Evolutionary conservation across 2,113 vertebrate genomes (phyloP).

Genomic region (Montifringilla adamsi): DNA sequence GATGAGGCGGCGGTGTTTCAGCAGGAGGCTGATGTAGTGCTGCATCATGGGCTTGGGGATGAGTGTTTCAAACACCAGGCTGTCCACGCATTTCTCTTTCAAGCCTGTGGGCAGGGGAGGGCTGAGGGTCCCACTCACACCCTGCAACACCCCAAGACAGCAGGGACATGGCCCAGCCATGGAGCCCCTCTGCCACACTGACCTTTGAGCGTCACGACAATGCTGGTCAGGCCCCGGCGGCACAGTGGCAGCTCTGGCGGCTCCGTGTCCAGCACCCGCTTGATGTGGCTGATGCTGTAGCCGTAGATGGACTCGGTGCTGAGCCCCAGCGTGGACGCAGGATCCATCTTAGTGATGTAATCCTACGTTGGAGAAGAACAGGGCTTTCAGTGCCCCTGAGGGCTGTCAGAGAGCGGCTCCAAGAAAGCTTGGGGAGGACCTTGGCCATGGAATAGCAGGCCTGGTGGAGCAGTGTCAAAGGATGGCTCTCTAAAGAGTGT

Average conservation of each 20-base stretch:
- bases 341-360: conserved; percentile 90
- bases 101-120: conserved; percentile 74
- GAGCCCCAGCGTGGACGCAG: conserved; percentile 86
- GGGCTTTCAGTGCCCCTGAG: neutral
- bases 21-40: conserved; percentile 92
- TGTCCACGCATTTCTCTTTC: conserved; percentile 90
- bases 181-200: neutral
- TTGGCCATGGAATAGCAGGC: neutral
- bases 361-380: conserved; percentile 71
- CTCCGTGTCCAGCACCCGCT: conserved; percentile 81
- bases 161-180: accelerated
- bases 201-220: conserved; percentile 89
- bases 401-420: neutral
- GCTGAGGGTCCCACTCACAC: neutral
- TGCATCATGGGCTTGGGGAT: conserved; percentile 97
- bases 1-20: conserved; percentile 91
- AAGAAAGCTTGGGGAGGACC: neutral
- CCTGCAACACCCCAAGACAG: accelerated
- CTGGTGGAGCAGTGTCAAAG: neutral
- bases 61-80: conserved; percentile 92
- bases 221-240: conserved; percentile 77
- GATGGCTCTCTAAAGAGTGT: neutral
- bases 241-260: conserved; percentile 79
- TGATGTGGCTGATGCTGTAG: conserved; percentile 87
- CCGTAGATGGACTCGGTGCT: conserved; percentile 85